phyloP scores from a whole-genome alignment of 2,797 vertebrate genomes.

The Scyliorhinus canicula region DNA sequence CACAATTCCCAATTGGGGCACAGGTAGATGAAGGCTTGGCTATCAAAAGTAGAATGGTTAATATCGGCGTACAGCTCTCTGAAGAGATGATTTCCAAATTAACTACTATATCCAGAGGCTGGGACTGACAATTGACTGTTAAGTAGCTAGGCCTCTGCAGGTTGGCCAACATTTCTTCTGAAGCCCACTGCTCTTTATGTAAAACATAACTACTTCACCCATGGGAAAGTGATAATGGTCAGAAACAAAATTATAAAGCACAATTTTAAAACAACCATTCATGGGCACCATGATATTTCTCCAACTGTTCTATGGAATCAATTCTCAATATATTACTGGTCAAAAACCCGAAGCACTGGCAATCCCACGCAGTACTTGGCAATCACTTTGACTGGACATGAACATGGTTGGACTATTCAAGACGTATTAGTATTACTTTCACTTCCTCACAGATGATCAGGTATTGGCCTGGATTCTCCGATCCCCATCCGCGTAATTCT shows the following conservation, averaged over 20 bases:
- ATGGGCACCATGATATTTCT: not conserved
- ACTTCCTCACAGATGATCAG: not conserved
- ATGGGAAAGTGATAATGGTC: not conserved
- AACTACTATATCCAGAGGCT: not conserved
- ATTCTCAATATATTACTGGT: not conserved
- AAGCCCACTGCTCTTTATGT: not conserved
- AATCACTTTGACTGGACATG: too few species aligned
- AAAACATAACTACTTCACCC: not conserved
- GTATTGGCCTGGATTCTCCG: too few species aligned
- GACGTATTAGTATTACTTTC: not conserved
- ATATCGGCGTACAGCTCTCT: not conserved
- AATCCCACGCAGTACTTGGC: not conserved
- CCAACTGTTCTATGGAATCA: not conserved
- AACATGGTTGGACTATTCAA: not conserved
- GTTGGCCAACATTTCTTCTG: not conserved
- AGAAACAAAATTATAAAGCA: constrained; percentile 13
- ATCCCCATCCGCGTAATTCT: too few species aligned
- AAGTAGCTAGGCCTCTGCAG: not conserved
- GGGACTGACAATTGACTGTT: not conserved
- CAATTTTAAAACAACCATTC: not conserved
- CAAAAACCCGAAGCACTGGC: not conserved
- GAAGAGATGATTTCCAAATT: not conserved
- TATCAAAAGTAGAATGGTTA: too few species aligned
- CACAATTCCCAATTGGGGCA: not conserved
- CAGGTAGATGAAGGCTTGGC: not conserved